Evolutionary conservation across 2,113 vertebrate genomes (phyloP).

Genomic region (Sapajus apella): DNA sequence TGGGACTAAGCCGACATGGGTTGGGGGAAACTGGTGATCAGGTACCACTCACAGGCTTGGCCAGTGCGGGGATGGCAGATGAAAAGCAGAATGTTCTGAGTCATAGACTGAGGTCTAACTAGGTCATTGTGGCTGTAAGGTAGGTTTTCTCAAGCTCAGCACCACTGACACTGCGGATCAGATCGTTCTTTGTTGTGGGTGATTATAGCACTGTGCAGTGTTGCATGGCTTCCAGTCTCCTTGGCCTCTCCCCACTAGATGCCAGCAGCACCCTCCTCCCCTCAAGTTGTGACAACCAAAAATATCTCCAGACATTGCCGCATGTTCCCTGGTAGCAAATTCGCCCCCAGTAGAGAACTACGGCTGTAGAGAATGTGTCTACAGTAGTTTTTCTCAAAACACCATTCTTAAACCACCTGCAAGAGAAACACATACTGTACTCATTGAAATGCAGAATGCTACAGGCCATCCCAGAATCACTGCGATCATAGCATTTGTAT

Average conservation of each 20-base stretch:
- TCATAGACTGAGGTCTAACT: background rate
- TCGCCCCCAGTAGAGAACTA: background rate
- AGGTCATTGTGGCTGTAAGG: background rate
- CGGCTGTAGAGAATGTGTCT: background rate
- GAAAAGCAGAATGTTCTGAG: background rate
- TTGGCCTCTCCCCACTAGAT: background rate
- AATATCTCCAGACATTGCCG: background rate
- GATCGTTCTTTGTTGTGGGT: background rate
- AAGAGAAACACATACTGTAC: background rate
- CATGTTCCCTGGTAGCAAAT: background rate
- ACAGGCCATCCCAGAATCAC: background rate
- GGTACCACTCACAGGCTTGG: background rate
- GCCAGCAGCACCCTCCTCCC: fast-evolving
- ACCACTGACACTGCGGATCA: background rate
- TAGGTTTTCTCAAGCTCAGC: background rate
- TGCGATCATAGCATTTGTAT: background rate
- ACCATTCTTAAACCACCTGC: background rate
- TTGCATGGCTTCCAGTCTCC: background rate
- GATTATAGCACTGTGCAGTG: background rate
- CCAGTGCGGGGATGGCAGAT: background rate
- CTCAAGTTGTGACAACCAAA: background rate
- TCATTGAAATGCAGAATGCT: background rate
- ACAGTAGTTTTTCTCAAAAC: background rate
- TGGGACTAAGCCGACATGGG: background rate
- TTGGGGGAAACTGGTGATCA: no score